Percentiles rank a stretch among this genome's conserved stretches.
Conservation (phyloP, 2,888 invertebrate genomes). For the Eucriotettix oculatus region DNA sequence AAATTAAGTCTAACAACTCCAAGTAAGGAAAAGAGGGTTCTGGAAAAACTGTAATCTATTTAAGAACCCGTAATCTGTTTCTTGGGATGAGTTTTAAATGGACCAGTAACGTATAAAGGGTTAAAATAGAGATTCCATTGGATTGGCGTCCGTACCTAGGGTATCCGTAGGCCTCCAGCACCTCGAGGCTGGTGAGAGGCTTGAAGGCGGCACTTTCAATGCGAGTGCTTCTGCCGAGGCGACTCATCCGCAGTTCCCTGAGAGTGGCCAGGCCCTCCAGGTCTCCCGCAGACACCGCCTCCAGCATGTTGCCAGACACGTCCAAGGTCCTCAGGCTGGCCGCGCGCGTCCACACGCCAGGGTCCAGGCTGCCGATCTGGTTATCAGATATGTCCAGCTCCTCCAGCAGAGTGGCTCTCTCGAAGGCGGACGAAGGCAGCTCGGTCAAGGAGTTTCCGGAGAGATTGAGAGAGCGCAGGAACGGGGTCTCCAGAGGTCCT, state of each 20-base stretch:
- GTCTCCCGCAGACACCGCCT: slow-evolving; percentile 55
- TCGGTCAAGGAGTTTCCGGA: slow-evolving; percentile 55
- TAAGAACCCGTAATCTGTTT: no score
- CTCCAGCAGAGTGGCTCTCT: slow-evolving; percentile 63
- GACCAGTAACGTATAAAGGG: no score
- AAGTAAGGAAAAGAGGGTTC: no score
- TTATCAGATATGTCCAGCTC: slow-evolving; percentile 63
- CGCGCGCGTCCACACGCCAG: slow-evolving; percentile 51
- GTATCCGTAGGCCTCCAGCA: slow-evolving; percentile 54
- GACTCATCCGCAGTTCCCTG: slow-evolving; percentile 38
- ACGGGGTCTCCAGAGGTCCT: slow-evolving; percentile 51
- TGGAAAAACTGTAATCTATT: no score
- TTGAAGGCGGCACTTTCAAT: slow-evolving; percentile 72
- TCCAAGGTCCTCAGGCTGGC: slow-evolving; percentile 56
- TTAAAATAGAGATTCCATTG: no score
- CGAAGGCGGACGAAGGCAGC: slow-evolving; percentile 50
- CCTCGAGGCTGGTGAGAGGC: slow-evolving; percentile 48
- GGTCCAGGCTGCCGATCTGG: slow-evolving; percentile 34
- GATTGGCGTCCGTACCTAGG: slow-evolving; percentile 33
- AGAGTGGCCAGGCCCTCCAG: slow-evolving; percentile 49
- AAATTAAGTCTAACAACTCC: no score
- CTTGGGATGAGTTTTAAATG: no score
- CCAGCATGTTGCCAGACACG: slow-evolving; percentile 70
- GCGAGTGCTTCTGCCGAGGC: slow-evolving; percentile 49
- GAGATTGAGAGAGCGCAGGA: slow-evolving; percentile 59